A percentile compares a stretch with the other conserved stretches of the same genome.
These are phyloP conservation scores for Megaptera novaeangliae DNA, from an alignment of 2,113 vertebrate genomes.

Conservation along the genomic window DNA sequence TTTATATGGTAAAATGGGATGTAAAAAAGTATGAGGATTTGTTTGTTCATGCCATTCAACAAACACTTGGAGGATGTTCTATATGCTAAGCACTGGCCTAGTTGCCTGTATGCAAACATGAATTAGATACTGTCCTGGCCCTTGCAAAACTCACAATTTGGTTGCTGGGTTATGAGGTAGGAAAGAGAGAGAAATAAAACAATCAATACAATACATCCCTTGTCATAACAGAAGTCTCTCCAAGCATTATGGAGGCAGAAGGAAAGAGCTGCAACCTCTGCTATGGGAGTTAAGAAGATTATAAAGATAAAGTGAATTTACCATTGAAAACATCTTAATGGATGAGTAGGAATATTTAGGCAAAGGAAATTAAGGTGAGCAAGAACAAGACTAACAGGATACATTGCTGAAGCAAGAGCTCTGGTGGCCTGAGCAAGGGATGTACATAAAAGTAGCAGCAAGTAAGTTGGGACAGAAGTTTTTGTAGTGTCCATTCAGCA, in stretches of 20 bases:
- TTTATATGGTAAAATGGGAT: not conserved
- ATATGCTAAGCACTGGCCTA: not conserved
- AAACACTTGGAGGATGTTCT: not conserved
- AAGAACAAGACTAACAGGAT: not conserved
- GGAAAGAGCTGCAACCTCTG: not conserved
- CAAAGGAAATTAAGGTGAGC: not conserved
- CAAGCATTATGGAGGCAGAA: not conserved
- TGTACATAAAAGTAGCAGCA: not conserved
- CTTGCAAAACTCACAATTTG: not conserved
- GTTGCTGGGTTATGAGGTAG: not conserved
- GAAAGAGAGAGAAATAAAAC: not conserved
- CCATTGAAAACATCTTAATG: not conserved
- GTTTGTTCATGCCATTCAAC: not conserved
- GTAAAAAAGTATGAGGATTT: not conserved
- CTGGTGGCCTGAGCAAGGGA: not conserved
- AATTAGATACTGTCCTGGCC: not conserved
- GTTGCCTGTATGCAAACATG: not conserved
- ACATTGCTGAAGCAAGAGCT: too few relatives aligned
- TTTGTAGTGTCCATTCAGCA: not conserved
- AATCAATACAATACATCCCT: not conserved
- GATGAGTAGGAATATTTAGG: not conserved
- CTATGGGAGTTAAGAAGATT: not conserved
- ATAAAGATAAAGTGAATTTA: not conserved
- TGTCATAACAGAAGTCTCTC: not conserved
- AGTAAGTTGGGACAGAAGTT: not conserved